phyloP scores from a whole-genome alignment of 2,888 invertebrate genomes.

The Watsonalla cultraria region DNA sequence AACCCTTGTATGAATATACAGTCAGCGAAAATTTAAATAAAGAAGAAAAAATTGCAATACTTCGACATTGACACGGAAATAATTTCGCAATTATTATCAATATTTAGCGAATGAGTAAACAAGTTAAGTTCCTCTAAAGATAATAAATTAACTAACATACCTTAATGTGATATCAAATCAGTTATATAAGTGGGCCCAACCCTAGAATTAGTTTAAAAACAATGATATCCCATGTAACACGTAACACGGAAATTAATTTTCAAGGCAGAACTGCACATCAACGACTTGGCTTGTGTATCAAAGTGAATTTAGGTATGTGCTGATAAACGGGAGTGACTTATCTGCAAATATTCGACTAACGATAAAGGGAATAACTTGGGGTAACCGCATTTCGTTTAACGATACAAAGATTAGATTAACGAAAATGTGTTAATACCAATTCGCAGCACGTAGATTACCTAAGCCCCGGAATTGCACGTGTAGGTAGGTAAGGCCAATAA shows the following conservation, averaged over 20 bases:
- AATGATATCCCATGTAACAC: constrained; percentile 7
- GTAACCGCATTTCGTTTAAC: constrained; percentile 30
- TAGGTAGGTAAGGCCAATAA: not conserved
- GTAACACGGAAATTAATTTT: constrained; percentile 16
- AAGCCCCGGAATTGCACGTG: not conserved
- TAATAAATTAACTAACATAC: not conserved
- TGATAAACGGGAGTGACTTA: not conserved
- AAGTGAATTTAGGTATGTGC: not conserved
- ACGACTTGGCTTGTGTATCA: constrained; percentile 5
- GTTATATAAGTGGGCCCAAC: constrained; percentile 12
- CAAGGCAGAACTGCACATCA: constrained; percentile 14
- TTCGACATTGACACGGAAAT: not conserved
- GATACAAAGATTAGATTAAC: constrained; percentile 46
- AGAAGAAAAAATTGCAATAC: too few relatives aligned
- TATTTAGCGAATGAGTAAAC: not conserved
- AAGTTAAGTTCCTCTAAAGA: not conserved
- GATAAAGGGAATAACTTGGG: constrained; percentile 10
- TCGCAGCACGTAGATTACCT: not conserved
- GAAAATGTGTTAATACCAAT: constrained; percentile 20
- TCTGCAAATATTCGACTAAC: constrained; percentile 2
- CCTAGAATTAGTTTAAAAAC: constrained; percentile 5
- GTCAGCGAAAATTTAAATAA: too few relatives aligned
- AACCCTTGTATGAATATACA: too few relatives aligned
- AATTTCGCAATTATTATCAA: constrained; percentile 1
- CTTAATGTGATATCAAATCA: constrained; percentile 11